Evolutionary conservation across 2,113 vertebrate genomes (phyloP).

Genomic region (Dromiciops gliroides): DNA sequence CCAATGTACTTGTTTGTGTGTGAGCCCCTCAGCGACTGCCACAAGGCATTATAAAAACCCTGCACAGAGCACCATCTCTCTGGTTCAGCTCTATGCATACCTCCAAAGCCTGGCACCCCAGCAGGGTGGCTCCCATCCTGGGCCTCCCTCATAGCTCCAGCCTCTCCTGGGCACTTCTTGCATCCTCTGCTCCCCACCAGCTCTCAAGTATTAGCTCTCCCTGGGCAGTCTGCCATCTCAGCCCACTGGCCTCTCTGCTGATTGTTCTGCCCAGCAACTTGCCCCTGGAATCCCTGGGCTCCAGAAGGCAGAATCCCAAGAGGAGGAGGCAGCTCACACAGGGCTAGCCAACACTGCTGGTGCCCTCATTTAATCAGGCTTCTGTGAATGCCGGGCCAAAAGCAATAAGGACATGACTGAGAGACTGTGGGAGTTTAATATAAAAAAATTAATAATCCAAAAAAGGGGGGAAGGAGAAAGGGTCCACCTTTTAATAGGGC

Average conservation of each 20-base stretch:
- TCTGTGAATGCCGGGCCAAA: constrained; percentile 79
- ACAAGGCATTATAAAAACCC: not conserved
- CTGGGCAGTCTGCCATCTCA: not conserved
- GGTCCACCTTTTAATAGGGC: constrained; percentile 79
- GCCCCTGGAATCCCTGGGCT: not conserved
- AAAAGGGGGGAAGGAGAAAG: constrained; percentile 66
- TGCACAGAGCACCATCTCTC: not conserved
- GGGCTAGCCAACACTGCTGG: constrained; percentile 60
- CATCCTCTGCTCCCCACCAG: not conserved
- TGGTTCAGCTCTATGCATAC: not conserved
- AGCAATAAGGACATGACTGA: constrained; percentile 83
- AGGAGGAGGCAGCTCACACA: constrained; percentile 58
- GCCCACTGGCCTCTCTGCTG: not conserved
- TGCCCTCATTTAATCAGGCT: constrained; percentile 80
- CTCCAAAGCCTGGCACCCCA: not conserved
- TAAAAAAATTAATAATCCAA: constrained; percentile 78
- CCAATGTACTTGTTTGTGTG: too few species aligned
- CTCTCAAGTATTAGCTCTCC: not conserved
- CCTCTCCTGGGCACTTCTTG: not conserved
- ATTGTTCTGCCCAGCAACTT: constrained; percentile 27
- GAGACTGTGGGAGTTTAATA: constrained; percentile 81
- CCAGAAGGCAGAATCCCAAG: constrained; percentile 27
- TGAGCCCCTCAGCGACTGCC: not conserved
- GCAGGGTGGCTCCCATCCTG: not conserved
- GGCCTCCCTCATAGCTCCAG: not conserved